Evolutionary conservation across 2,888 invertebrate species (phyloP).

Genomic region (Euzetes globulus): DNA sequence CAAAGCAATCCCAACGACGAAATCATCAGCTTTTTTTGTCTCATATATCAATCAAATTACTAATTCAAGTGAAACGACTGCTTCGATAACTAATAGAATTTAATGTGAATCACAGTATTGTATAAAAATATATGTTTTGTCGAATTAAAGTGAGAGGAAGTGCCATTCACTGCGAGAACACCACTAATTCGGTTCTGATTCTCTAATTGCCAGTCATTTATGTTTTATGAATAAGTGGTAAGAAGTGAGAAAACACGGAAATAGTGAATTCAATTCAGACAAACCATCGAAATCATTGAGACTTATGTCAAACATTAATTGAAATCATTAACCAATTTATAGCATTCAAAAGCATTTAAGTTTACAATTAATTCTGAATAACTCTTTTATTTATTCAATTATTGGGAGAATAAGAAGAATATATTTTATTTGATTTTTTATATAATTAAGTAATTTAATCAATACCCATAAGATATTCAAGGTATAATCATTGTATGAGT

Average conservation of each 20-base stretch:
- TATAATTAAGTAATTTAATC: too few relatives aligned
- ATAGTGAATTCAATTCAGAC: background rate
- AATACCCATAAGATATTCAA: too few relatives aligned
- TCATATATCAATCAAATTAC: background rate
- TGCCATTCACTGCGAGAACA: constrained; percentile 13
- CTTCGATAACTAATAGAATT: background rate
- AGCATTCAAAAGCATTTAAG: too few relatives aligned
- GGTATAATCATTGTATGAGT: too few relatives aligned
- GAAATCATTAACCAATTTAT: too few relatives aligned
- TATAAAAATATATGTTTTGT: background rate
- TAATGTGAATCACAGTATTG: background rate
- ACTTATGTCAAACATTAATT: background rate
- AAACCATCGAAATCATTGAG: background rate
- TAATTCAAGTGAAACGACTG: constrained; percentile 11
- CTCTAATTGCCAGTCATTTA: constrained; percentile 1
- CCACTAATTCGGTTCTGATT: background rate
- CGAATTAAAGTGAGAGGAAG: constrained; percentile 14
- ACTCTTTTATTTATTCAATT: too few relatives aligned
- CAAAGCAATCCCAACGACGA: background rate
- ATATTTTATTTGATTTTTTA: too few relatives aligned
- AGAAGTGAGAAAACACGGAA: constrained; percentile 22
- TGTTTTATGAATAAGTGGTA: constrained; percentile 13
- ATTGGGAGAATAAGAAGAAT: too few relatives aligned
- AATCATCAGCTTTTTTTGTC: background rate
- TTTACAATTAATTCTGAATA: too few relatives aligned